These are phyloP conservation scores for Trogon surrucura DNA, from an alignment of 2,113 vertebrate species.

Conservation along the genomic window DNA sequence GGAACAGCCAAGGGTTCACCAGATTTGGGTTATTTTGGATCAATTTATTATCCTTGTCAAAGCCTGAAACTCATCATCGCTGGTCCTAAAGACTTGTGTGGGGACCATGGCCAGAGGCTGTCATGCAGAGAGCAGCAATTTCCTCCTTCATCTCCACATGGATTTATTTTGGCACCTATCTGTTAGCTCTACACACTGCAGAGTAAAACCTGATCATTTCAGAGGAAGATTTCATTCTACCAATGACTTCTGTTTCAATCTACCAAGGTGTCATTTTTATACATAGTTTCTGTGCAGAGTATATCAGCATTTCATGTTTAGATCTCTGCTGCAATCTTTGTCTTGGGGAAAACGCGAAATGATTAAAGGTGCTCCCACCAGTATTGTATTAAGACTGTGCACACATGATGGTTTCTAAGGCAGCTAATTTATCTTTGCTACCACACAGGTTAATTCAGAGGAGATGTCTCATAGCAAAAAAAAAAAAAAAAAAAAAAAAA, in stretches of 20 bases:
- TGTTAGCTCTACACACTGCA: background rate
- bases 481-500: too few relatives aligned
- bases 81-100: background rate
- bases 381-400: background rate
- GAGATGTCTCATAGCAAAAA: background rate
- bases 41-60: constrained; percentile 22
- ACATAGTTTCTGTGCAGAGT: background rate
- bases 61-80: background rate
- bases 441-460: background rate
- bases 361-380: background rate
- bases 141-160: background rate
- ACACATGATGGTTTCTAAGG: background rate
- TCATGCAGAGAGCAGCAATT: background rate
- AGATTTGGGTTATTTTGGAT: background rate
- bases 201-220: background rate
- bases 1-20: background rate
- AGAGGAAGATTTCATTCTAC: background rate
- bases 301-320: background rate
- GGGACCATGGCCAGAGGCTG: background rate
- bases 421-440: constrained; percentile 1
- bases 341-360: background rate
- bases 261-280: background rate
- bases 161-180: background rate
- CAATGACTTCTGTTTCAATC: background rate
- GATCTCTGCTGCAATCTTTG: background rate